Percentiles rank a stretch among this genome's conserved stretches.
phyloP scores from a whole-genome alignment of 2,113 vertebrate species.

The Blennius ocellaris region DNA sequence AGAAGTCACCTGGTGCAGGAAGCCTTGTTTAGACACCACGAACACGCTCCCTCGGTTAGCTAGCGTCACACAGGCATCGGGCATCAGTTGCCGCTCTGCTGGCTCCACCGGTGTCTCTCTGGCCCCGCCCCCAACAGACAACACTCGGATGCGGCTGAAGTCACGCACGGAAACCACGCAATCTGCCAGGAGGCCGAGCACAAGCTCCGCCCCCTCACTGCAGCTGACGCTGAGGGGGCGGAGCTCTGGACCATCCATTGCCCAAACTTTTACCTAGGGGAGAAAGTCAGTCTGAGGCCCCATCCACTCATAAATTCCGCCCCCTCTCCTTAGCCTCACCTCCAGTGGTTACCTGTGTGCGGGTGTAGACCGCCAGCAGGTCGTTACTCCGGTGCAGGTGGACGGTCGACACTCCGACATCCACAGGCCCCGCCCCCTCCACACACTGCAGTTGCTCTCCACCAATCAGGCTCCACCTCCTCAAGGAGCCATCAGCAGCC shows the following conservation, averaged over 20 bases:
- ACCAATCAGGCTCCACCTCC: slow-evolving; percentile 80
- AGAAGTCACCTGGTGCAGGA: slow-evolving; percentile 76
- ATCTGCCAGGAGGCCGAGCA: slow-evolving; percentile 64
- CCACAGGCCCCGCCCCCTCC: slow-evolving; percentile 49
- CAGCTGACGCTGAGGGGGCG: slow-evolving; percentile 50
- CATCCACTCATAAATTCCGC: not conserved
- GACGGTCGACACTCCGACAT: slow-evolving; percentile 51
- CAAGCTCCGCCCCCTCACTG: slow-evolving; percentile 5
- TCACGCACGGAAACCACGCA: slow-evolving; percentile 67
- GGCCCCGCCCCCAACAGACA: slow-evolving; percentile 29
- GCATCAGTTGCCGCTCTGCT: slow-evolving; percentile 37
- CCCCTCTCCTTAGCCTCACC: not conserved
- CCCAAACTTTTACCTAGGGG: slow-evolving; percentile 81
- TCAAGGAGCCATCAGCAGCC: slow-evolving; percentile 80
- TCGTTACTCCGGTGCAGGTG: slow-evolving; percentile 77
- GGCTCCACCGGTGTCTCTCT: slow-evolving; percentile 49
- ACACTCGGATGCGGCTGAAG: slow-evolving; percentile 67
- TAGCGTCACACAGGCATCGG: slow-evolving; percentile 45
- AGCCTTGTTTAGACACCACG: slow-evolving; percentile 76
- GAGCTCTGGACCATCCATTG: slow-evolving; percentile 74
- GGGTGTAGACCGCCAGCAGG: slow-evolving; percentile 72
- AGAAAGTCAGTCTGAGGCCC: not conserved
- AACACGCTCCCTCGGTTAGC: slow-evolving; percentile 73
- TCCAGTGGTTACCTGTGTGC: slow-evolving; percentile 74
- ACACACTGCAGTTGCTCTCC: slow-evolving; percentile 79